Evolutionary conservation across 2,888 invertebrate genomes (phyloP).

Genomic region (Gandaritis pyraliata): DNA sequence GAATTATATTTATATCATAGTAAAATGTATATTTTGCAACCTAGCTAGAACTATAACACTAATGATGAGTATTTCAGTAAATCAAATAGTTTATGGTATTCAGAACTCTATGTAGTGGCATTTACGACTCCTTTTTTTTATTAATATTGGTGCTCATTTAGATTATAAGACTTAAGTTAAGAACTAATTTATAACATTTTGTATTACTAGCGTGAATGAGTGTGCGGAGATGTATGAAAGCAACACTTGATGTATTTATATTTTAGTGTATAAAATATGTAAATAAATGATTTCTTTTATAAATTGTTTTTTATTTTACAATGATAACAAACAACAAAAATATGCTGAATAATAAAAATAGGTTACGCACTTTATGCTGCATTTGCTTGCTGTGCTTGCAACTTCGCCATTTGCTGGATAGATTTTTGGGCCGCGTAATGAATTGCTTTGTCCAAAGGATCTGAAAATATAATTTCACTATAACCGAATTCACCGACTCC

Average conservation of each 20-base stretch:
- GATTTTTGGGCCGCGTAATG: conserved; percentile 91
- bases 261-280: conserved; percentile 70
- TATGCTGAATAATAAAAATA: conserved; percentile 3
- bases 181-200: conserved; percentile 43
- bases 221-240: conserved; percentile 38
- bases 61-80: neutral
- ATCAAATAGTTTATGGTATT: conserved; percentile 1
- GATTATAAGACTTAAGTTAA: conserved; percentile 47
- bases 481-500: too few relatives aligned
- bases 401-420: conserved; percentile 82
- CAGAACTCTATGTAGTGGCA: conserved; percentile 11
- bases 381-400: conserved; percentile 61
- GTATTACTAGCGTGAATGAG: conserved; percentile 38
- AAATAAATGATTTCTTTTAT: conserved; percentile 71
- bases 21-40: too few relatives aligned
- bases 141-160: conserved; percentile 61
- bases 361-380: conserved; percentile 53
- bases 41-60: too few relatives aligned
- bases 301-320: conserved; percentile 43
- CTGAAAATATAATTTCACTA: conserved; percentile 68
- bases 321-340: conserved; percentile 29
- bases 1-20: neutral
- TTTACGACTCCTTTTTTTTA: conserved; percentile 37
- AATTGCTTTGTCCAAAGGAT: conserved; percentile 89
- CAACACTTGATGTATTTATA: conserved; percentile 62